These are phyloP conservation scores for Paramormyrops kingsleyae DNA, from an alignment of 2,113 vertebrate genomes.

Conservation along the genomic window DNA sequence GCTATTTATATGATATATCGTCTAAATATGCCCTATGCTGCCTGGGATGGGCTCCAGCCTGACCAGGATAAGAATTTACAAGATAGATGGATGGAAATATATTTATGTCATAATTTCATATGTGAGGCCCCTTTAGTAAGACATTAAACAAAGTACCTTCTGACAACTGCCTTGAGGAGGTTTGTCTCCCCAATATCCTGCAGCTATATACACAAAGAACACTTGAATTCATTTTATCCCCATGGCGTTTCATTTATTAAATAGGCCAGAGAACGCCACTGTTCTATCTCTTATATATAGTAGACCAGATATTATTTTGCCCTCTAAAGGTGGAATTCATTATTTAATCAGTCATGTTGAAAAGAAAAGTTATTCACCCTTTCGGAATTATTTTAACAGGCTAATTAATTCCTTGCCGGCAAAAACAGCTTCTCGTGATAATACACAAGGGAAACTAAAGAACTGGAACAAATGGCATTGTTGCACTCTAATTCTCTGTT, in stretches of 20 bases:
- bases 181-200: not conserved
- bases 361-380: constrained; percentile 1
- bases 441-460: not conserved
- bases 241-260: not conserved
- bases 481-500: not conserved
- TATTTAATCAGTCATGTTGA: constrained; percentile 11
- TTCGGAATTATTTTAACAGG: constrained; percentile 1
- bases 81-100: not conserved
- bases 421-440: not conserved
- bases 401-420: not conserved
- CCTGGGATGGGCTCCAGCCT: not conserved
- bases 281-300: not conserved
- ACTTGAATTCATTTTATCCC: not conserved
- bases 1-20: not conserved
- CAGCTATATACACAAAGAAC: not conserved
- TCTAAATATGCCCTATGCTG: not conserved
- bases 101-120: not conserved
- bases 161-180: not conserved
- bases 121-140: not conserved
- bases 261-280: not conserved
- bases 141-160: not conserved
- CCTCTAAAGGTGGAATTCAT: constrained; percentile 7
- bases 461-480: not conserved
- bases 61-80: not conserved
- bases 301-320: not conserved